Base-by-base conservation (phyloP, 2,888 invertebrate genomes). In the Bombylius discolor region DNA sequence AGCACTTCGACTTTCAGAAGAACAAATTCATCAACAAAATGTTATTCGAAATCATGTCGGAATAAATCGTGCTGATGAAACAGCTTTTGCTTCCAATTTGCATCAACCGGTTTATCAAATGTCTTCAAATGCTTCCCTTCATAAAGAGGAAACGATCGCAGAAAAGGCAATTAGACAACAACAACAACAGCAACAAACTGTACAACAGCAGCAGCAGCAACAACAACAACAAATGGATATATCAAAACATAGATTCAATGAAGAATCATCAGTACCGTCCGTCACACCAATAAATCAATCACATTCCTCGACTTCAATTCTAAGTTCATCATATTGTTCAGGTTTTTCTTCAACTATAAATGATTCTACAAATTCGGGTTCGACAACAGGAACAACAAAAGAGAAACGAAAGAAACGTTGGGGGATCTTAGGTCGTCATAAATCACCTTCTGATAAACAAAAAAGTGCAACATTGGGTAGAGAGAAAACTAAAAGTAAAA, bases 391-490 rank as follows among this genome's bases (percentile, higher is more conserved):
- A 23, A 50, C 45, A n/a, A 67, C 68, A 32, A 81, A 85, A 67
- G 79, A 82, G 71, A 82, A 82, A 69, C 80, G 81, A 60, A 72
- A 80, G 57, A 78, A 82, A 59, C 72, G 84, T 31, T 85, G 85
- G 84, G 84, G 83, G 13, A 78, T 86, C 64, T 78, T 86, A 58
- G 82, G 84, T 4, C 77, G 85, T 23, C 78, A 78, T 58, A 77
- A 76, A 60, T 71, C 73, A 8, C 76, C 73, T 5, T 66, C 67
- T 45, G 71, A 73, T 53, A 74, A 76, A 56, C 79, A 79, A 57
- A 79, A 85, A 63, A 82, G 83, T 59, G 85, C 85, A 0, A 85
- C 86, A 5, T 69, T 86, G 51, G 85, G 85, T 0, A 76, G 86
- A 58, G 84, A 84, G 59, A 78, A 81, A 61, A 75, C 73, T 52